A percentile compares a stretch with the other conserved stretches of the same genome.
Evolutionary conservation across 2,888 invertebrate genomes (phyloP).

Genomic region (Orthosia cruda): DNA sequence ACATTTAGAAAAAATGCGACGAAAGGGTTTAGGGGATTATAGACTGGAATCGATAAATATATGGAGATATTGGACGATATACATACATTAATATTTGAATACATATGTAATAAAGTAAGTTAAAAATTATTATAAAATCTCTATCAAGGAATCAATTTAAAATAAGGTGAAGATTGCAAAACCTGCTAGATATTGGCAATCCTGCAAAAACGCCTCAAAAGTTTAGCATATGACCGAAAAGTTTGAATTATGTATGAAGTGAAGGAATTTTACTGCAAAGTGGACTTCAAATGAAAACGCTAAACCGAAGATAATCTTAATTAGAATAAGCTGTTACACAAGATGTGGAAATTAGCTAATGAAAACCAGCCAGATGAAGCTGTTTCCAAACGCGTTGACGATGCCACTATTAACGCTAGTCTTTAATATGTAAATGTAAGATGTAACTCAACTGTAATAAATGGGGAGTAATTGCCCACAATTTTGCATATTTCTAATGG

Average conservation of each 20-base stretch:
- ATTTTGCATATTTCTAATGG: slow-evolving; percentile 55
- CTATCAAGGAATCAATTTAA: not conserved
- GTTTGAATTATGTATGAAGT: not conserved
- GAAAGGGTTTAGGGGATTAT: slow-evolving; percentile 28
- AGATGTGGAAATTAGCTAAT: slow-evolving; percentile 29
- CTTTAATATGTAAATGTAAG: slow-evolving; percentile 49
- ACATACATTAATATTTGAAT: slow-evolving; percentile 7
- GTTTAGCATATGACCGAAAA: not conserved
- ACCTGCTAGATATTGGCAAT: not conserved
- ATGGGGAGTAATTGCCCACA: slow-evolving; percentile 49
- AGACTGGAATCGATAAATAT: slow-evolving; percentile 6
- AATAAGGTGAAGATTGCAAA: not conserved
- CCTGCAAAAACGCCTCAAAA: too few relatives aligned
- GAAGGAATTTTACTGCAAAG: not conserved
- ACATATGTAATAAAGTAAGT: not conserved
- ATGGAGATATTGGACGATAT: slow-evolving; percentile 6
- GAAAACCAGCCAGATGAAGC: slow-evolving; percentile 39
- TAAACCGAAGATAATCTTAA: slow-evolving; percentile 14
- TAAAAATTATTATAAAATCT: not conserved
- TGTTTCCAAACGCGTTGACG: slow-evolving; percentile 32
- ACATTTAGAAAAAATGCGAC: slow-evolving; percentile 30
- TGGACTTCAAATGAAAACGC: slow-evolving; percentile 5
- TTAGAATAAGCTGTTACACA: slow-evolving; percentile 15
- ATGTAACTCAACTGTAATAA: slow-evolving; percentile 52
- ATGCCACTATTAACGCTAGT: slow-evolving; percentile 35